A percentile compares a stretch with the other conserved stretches of the same genome.
Evolutionary conservation across 2,113 vertebrate species (phyloP).

Genomic region (Pyrgilauda ruficollis): DNA sequence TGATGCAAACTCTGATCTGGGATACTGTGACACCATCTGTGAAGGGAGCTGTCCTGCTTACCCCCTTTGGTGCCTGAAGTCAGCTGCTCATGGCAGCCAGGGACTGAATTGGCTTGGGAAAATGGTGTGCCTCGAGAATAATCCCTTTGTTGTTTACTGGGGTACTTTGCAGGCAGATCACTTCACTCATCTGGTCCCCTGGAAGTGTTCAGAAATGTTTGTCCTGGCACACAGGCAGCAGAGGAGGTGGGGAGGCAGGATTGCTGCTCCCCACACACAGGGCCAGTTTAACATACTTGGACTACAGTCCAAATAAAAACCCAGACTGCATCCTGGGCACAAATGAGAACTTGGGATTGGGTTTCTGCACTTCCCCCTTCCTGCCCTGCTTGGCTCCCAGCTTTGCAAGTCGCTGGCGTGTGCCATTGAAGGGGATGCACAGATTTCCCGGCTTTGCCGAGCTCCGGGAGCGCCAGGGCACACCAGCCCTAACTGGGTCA

Average conservation of each 20-base stretch:
- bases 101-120: neutral
- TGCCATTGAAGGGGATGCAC: neutral
- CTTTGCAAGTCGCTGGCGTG: rapidly evolving
- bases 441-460: neutral
- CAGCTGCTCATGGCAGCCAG: neutral
- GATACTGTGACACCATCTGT: neutral
- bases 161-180: constrained; percentile 60
- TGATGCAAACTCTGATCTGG: neutral
- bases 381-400: neutral
- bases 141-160: constrained; percentile 26
- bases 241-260: neutral
- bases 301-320: neutral
- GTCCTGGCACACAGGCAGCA: neutral
- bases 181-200: neutral
- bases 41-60: neutral
- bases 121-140: neutral
- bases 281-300: neutral
- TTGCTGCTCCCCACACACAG: neutral
- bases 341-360: neutral
- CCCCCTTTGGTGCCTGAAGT: neutral
- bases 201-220: constrained; percentile 12
- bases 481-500: constrained; percentile 1
- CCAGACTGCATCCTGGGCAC: neutral
- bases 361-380: neutral
- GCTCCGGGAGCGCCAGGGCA: rapidly evolving